Conservation (phyloP, 2,888 invertebrate genomes). For the Drosophila basisetae region DNA sequence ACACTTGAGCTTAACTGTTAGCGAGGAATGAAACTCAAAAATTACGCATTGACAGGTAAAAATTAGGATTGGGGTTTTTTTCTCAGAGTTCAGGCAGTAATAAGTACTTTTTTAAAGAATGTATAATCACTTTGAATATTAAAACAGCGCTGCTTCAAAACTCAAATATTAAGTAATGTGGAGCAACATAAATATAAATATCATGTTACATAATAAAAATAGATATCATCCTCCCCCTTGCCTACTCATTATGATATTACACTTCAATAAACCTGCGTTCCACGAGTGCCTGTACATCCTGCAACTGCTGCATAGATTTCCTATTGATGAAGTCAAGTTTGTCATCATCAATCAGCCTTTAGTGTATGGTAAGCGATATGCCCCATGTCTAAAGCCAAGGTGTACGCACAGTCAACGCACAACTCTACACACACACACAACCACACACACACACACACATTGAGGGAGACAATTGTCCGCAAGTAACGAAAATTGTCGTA, state of each 20-base stretch:
- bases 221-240: conserved; percentile 26
- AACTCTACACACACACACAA: neutral
- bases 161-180: conserved; percentile 9
- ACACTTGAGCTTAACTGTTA: too few species aligned
- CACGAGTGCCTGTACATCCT: conserved; percentile 19
- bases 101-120: neutral
- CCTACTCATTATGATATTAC: conserved; percentile 4
- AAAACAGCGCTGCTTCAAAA: neutral
- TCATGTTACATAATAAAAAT: conserved; percentile 25
- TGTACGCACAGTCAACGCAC: conserved; percentile 38
- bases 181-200: conserved; percentile 28
- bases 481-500: conserved; percentile 64
- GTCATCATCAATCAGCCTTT: conserved; percentile 69
- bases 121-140: neutral
- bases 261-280: conserved; percentile 14
- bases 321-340: conserved; percentile 60
- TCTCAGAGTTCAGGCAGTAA: neutral
- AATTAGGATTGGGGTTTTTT: neutral
- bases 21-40: neutral
- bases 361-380: conserved; percentile 33
- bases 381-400: conserved; percentile 22
- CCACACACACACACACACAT: neutral
- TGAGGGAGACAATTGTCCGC: conserved; percentile 17
- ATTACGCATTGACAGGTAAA: neutral
- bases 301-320: conserved; percentile 33